phyloP scores from a whole-genome alignment of 2,888 invertebrate species.

The Oligia fasciuncula region DNA sequence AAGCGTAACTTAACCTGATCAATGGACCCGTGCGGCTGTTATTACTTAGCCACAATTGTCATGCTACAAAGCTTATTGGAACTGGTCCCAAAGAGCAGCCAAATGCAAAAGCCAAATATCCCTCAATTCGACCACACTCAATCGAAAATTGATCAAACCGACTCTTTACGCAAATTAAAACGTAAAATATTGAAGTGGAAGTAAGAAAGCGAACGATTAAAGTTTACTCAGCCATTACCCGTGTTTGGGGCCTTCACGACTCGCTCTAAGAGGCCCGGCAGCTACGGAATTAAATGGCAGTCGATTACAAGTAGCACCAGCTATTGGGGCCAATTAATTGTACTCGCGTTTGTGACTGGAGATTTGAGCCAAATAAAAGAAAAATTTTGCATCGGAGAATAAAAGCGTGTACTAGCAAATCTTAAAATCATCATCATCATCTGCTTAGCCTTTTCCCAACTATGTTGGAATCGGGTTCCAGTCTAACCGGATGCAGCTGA shows the following conservation, averaged over 20 bases:
- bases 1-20: too few species aligned
- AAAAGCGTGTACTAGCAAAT: background rate
- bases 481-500: too few species aligned
- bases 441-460: too few species aligned
- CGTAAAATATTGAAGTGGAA: conserved; percentile 68
- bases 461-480: too few species aligned
- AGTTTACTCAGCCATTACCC: conserved; percentile 85
- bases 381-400: background rate
- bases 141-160: conserved; percentile 60
- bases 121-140: conserved; percentile 36
- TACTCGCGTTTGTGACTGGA: conserved; percentile 47
- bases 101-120: conserved; percentile 30
- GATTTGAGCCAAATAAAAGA: conserved; percentile 8
- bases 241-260: conserved; percentile 71
- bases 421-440: background rate
- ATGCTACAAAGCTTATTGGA: background rate
- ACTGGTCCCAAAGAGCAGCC: background rate
- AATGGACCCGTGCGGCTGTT: too few species aligned
- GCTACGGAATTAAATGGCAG: conserved; percentile 82
- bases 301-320: conserved; percentile 78
- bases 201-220: conserved; percentile 68
- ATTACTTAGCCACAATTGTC: too few species aligned
- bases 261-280: conserved; percentile 60
- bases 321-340: conserved; percentile 74
- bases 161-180: conserved; percentile 63